phyloP scores from a whole-genome alignment of 2,888 invertebrate genomes.

The Andrena minutula region DNA sequence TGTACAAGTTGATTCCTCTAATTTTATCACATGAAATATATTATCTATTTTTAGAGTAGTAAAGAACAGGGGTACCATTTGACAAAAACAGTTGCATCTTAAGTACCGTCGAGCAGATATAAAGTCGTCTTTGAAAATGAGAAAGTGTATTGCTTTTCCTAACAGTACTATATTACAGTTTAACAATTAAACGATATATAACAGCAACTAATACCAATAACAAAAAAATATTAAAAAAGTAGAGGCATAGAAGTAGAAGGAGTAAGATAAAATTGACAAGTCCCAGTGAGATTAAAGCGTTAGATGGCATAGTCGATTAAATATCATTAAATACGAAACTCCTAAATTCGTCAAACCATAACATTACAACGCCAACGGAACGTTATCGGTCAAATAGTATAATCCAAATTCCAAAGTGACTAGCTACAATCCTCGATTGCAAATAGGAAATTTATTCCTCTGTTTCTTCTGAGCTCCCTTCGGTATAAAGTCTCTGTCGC shows the following conservation, averaged over 20 bases:
- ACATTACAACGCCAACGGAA: neutral
- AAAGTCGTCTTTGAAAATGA: constrained; percentile 19
- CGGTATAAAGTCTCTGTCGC: constrained; percentile 5
- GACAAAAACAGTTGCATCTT: neutral
- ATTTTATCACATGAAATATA: constrained; percentile 13
- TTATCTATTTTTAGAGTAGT: constrained; percentile 22
- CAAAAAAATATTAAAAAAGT: neutral
- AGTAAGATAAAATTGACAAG: neutral
- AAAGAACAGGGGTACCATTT: neutral
- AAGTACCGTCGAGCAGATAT: constrained; percentile 5
- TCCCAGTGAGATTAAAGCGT: constrained; percentile 1
- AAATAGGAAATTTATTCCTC: no score
- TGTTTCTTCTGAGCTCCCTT: neutral
- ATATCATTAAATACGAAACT: no score
- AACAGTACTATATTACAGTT: neutral
- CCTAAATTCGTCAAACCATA: neutral
- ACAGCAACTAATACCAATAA: neutral
- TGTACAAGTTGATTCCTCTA: constrained; percentile 6
- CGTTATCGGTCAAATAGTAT: neutral
- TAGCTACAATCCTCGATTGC: neutral
- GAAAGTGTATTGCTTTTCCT: constrained; percentile 7
- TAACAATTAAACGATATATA: neutral
- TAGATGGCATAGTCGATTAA: neutral
- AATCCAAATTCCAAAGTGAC: constrained; percentile 16
- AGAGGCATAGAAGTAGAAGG: neutral